A percentile compares a stretch with the other conserved stretches of the same genome.
Conservation (phyloP, 2,797 vertebrate species). For the Esox masquinongy region DNA sequence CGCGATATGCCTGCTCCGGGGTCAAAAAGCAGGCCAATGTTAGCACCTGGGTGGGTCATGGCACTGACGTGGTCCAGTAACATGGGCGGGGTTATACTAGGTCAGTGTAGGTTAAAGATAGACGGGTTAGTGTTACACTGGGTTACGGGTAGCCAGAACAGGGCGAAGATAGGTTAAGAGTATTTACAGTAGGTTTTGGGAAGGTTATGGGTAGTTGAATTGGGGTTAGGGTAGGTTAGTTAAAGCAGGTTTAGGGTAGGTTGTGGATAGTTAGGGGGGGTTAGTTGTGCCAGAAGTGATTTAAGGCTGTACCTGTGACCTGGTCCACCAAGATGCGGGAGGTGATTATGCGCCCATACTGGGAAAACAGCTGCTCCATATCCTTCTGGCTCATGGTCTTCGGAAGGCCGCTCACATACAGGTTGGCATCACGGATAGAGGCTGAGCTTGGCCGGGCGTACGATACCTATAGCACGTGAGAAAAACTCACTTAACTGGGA, state of each 20-base stretch:
- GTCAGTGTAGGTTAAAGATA: neutral
- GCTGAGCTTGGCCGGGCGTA: conserved; percentile 94
- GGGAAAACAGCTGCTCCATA: conserved; percentile 96
- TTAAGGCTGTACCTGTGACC: conserved; percentile 79
- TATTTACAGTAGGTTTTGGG: neutral
- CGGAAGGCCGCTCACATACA: conserved; percentile 94
- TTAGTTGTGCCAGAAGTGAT: conserved; percentile 32
- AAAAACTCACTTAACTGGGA: neutral
- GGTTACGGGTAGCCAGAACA: conserved; percentile 22
- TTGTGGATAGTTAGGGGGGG: neutral
- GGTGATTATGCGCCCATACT: conserved; percentile 95
- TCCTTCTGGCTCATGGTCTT: conserved; percentile 97
- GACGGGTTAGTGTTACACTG: neutral
- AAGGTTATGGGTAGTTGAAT: neutral
- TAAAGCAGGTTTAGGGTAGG: no score
- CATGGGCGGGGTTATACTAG: conserved; percentile 5
- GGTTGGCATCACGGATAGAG: conserved; percentile 94
- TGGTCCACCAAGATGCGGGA: conserved; percentile 96
- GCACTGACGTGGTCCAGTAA: neutral
- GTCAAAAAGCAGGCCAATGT: conserved; percentile 62
- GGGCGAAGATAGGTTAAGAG: conserved; percentile 35
- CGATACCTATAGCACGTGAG: conserved; percentile 78
- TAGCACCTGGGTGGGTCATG: conserved; percentile 51
- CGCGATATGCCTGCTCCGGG: conserved; percentile 87
- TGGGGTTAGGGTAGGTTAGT: neutral